Conservation (phyloP, 2,888 invertebrate species). For the Empis livida region DNA sequence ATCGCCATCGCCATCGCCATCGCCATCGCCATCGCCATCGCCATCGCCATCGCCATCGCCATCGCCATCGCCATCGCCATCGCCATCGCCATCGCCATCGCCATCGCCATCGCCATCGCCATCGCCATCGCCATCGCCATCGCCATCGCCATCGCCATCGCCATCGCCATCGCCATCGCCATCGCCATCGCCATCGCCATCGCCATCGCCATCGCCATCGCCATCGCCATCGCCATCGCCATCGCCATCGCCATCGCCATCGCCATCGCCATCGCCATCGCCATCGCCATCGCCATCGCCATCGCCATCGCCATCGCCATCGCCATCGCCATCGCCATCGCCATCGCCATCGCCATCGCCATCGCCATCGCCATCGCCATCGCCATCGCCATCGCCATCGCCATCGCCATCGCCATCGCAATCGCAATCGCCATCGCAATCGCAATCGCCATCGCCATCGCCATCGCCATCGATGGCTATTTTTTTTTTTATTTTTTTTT, state of each 20-base stretch:
- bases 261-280: constrained; percentile 8
- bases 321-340: constrained; percentile 6
- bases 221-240: constrained; percentile 9
- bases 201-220: constrained; percentile 8
- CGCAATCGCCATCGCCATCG: too few species aligned
- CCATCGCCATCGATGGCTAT: too few species aligned
- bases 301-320: constrained; percentile 5
- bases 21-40: constrained; percentile 8
- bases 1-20: constrained; percentile 5
- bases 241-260: constrained; percentile 5
- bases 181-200: constrained; percentile 5
- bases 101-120: constrained; percentile 9
- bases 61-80: constrained; percentile 5
- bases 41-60: constrained; percentile 9
- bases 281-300: constrained; percentile 9
- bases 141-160: constrained; percentile 8
- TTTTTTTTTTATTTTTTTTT: too few species aligned
- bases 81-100: constrained; percentile 8
- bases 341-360: background rate
- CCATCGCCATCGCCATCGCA: background rate
- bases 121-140: constrained; percentile 5
- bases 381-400: constrained; percentile 1
- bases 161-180: constrained; percentile 9
- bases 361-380: background rate
- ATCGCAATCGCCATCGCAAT: too few species aligned